Evolutionary conservation across 2,113 vertebrate genomes (phyloP).

Genomic region (Numida meleagris): DNA sequence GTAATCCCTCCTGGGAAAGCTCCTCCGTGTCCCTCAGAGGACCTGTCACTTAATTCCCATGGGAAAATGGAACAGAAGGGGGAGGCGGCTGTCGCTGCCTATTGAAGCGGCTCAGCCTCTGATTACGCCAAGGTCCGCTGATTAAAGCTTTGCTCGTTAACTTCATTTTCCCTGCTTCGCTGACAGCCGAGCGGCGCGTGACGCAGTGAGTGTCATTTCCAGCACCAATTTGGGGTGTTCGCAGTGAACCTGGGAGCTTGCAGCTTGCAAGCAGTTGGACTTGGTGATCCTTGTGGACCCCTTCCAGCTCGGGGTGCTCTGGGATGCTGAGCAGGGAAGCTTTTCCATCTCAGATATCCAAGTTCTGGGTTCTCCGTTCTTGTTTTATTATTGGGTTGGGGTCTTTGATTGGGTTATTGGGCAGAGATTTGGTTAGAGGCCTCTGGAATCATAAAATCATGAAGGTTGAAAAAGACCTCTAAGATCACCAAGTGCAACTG

Average conservation of each 20-base stretch:
- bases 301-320: no score
- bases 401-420: not conserved
- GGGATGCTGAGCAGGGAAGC: not conserved
- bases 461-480: no score
- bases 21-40: not conserved
- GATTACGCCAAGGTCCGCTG: not conserved
- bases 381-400: not conserved
- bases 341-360: not conserved
- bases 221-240: fast-evolving
- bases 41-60: not conserved
- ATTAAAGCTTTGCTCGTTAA: conserved; percentile 48
- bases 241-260: fast-evolving
- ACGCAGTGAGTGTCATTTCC: not conserved
- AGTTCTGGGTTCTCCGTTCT: fast-evolving
- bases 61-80: not conserved
- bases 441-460: no score
- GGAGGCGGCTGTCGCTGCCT: fast-evolving
- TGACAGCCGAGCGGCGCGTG: not conserved
- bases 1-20: not conserved
- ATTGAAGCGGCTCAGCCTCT: not conserved
- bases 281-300: no score
- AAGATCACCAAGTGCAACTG: no score
- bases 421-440: not conserved
- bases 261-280: fast-evolving
- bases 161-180: not conserved